Percentiles rank a stretch among this genome's conserved stretches.
Evolutionary conservation across 2,113 vertebrate genomes (phyloP).

Genomic region (Naja naja): DNA sequence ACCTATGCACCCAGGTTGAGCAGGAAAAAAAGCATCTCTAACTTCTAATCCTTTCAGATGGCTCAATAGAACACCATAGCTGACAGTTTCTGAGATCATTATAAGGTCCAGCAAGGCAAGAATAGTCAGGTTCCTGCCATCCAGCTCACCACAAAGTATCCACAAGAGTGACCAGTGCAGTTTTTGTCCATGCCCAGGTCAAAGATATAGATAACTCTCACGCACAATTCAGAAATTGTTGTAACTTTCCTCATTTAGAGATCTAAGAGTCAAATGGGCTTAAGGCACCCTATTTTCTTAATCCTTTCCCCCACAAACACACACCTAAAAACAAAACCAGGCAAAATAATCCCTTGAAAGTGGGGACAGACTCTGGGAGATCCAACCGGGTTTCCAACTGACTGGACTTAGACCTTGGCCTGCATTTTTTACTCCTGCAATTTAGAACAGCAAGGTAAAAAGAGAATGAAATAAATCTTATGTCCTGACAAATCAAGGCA

Average conservation of each 20-base stretch:
- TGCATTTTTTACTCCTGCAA: neutral
- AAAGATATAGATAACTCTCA: neutral
- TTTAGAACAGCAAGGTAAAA: neutral
- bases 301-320: too few relatives aligned
- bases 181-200: neutral
- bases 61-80: neutral
- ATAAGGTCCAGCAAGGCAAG: neutral
- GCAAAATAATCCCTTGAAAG: neutral
- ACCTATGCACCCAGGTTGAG: neutral
- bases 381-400: neutral
- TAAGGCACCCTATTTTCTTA: neutral
- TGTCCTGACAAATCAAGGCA: neutral
- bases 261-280: neutral
- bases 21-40: neutral
- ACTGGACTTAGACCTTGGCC: neutral
- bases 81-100: neutral
- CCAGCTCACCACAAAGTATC: neutral
- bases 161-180: neutral
- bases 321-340: neutral
- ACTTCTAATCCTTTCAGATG: neutral
- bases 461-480: neutral
- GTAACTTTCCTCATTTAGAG: neutral
- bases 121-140: neutral
- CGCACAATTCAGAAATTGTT: neutral
- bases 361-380: neutral